Conservation (phyloP, 1,140 invertebrate species). For the Hyles euphorbiae region DNA sequence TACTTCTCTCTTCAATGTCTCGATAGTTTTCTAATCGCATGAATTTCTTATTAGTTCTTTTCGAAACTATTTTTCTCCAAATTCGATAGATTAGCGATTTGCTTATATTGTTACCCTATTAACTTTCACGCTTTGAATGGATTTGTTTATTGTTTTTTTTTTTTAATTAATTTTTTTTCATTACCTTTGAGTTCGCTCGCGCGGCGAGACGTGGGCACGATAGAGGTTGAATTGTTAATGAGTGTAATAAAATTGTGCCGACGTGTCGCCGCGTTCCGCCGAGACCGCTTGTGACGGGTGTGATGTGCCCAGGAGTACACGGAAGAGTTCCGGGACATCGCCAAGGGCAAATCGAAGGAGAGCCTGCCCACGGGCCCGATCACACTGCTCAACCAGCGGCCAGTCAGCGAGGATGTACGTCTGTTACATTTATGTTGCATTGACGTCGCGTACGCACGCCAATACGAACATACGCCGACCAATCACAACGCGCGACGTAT, state of each 20-base stretch:
- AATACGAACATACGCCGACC: too few relatives aligned
- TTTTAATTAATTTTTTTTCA: constrained; percentile 38
- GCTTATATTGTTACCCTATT: constrained; percentile 22
- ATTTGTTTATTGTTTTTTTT: constrained; percentile 43
- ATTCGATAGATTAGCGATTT: constrained; percentile 14
- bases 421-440: constrained; percentile 56
- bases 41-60: constrained; percentile 15
- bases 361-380: constrained; percentile 92
- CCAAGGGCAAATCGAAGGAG: constrained; percentile 94
- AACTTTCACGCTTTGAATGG: constrained; percentile 59
- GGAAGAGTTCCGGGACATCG: constrained; percentile 97
- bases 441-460: constrained; percentile 8
- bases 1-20: not conserved
- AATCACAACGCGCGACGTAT: too few relatives aligned
- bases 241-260: constrained; percentile 23
- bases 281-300: constrained; percentile 61
- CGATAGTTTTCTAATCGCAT: constrained; percentile 2
- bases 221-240: not conserved
- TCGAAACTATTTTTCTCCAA: constrained; percentile 7
- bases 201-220: constrained; percentile 45
- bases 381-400: constrained; percentile 96
- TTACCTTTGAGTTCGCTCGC: constrained; percentile 46
- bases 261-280: constrained; percentile 26
- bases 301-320: constrained; percentile 90
- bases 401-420: constrained; percentile 95